A percentile compares a stretch with the other conserved stretches of the same genome.
These are phyloP conservation scores for Pionites leucogaster DNA, from an alignment of 2,113 vertebrate genomes.

Conservation along the genomic window DNA sequence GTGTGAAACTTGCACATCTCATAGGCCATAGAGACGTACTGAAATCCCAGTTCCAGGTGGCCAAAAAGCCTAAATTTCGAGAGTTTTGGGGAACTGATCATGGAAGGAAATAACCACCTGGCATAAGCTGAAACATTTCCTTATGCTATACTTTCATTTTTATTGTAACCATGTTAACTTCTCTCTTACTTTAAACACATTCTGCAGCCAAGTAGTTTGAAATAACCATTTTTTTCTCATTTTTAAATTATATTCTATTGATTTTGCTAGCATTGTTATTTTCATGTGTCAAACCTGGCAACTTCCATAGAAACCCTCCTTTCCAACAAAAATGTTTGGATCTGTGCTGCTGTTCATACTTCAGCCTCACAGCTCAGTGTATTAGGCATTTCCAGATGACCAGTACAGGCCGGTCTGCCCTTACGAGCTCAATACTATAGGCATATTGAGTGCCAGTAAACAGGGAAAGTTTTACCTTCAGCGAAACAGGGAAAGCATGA, in stretches of 20 bases:
- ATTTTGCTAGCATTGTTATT: background rate
- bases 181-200: background rate
- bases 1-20: background rate
- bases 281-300: background rate
- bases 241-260: background rate
- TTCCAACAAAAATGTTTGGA: background rate
- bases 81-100: background rate
- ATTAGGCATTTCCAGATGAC: background rate
- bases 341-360: background rate
- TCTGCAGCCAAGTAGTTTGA: background rate
- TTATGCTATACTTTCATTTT: background rate
- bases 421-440: background rate
- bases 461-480: background rate
- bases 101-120: background rate
- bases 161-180: background rate
- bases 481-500: background rate
- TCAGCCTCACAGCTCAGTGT: background rate
- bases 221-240: background rate
- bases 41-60: background rate
- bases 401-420: background rate
- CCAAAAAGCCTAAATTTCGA: background rate
- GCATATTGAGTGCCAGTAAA: background rate
- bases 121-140: background rate
- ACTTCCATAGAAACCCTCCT: background rate
- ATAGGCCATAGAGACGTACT: background rate